A percentile compares a stretch with the other conserved stretches of the same genome.
Conservation (phyloP, 2,888 invertebrate species). For the Aspidiotus rigidus region DNA sequence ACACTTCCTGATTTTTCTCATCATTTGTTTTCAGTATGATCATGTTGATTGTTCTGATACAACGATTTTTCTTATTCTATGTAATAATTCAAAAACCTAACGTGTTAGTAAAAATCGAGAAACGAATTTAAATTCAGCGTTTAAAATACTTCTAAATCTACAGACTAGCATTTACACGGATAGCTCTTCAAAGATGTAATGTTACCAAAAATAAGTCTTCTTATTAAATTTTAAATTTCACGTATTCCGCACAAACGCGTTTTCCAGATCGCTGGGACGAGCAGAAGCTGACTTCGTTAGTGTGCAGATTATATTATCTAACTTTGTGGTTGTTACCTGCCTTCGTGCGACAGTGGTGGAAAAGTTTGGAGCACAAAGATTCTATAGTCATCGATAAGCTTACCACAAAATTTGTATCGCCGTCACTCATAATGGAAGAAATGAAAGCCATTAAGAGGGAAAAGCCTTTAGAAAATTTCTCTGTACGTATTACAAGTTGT, state of each 20-base stretch:
- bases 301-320: slow-evolving; percentile 58
- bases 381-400: slow-evolving; percentile 59
- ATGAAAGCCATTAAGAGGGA: slow-evolving; percentile 51
- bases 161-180: too few species aligned
- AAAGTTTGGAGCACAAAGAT: slow-evolving; percentile 54
- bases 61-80: too few species aligned
- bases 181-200: too few species aligned
- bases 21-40: too few species aligned
- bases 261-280: slow-evolving; percentile 40
- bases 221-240: slow-evolving; percentile 24
- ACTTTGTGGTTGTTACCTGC: slow-evolving; percentile 60
- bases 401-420: slow-evolving; percentile 59
- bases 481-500: slow-evolving; percentile 44
- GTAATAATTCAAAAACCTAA: too few species aligned
- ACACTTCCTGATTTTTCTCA: too few species aligned
- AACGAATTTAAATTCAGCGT: too few species aligned
- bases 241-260: neutral
- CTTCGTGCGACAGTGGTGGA: slow-evolving; percentile 69
- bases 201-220: slow-evolving; percentile 14
- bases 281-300: slow-evolving; percentile 48
- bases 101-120: too few species aligned
- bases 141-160: too few species aligned
- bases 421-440: slow-evolving; percentile 57
- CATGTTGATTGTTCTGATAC: too few species aligned
- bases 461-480: slow-evolving; percentile 52